phyloP scores from a whole-genome alignment of 2,113 vertebrate genomes.

The Grallaria varia region DNA sequence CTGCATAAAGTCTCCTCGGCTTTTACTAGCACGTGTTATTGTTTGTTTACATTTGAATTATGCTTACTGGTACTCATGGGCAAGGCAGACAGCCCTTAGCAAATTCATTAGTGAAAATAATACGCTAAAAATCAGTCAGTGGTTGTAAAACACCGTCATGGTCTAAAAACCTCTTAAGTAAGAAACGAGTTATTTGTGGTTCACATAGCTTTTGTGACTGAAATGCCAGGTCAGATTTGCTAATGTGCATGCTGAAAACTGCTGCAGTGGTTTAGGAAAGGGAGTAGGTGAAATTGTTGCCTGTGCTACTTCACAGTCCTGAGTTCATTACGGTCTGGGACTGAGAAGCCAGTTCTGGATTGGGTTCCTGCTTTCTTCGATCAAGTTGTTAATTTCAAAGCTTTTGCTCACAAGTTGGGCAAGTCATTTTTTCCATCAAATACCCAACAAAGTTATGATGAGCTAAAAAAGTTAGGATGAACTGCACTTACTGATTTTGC shows the following conservation, averaged over 20 bases:
- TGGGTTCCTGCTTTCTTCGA: neutral
- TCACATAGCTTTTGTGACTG: neutral
- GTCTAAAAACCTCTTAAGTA: neutral
- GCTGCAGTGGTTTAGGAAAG: neutral
- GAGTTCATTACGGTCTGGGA: accelerated
- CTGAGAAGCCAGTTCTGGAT: neutral
- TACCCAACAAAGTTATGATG: neutral
- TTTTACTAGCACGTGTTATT: neutral
- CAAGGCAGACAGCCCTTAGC: neutral
- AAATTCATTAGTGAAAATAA: neutral
- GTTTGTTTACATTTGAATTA: neutral
- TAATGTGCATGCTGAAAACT: neutral
- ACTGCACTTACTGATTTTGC: neutral
- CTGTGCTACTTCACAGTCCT: neutral
- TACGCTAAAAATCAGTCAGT: neutral
- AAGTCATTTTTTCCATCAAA: neutral
- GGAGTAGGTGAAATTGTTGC: neutral
- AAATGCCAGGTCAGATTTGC: neutral
- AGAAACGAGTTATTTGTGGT: neutral
- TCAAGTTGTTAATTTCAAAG: neutral
- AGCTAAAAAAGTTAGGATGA: neutral
- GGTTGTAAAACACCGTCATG: neutral
- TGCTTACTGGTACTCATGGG: no score
- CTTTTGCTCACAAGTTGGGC: neutral
- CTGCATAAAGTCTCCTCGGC: neutral